Evolutionary conservation across 2,113 vertebrate genomes (phyloP).

Genomic region (Chelonoidis abingdonii): DNA sequence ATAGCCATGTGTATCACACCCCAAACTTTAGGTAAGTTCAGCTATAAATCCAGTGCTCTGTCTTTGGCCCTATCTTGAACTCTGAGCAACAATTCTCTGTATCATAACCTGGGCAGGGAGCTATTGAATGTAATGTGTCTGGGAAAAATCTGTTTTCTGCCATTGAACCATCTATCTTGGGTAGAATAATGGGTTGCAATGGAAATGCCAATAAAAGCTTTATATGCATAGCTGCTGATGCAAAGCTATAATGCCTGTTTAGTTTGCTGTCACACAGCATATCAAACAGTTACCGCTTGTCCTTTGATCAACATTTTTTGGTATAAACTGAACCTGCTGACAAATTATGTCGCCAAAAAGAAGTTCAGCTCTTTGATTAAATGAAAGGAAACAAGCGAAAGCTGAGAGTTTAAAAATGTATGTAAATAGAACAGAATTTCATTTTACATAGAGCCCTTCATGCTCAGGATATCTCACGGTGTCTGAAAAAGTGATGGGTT

Average conservation of each 20-base stretch:
- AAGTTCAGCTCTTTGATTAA: slow-evolving; percentile 62
- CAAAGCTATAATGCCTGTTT: slow-evolving; percentile 52
- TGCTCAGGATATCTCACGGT: background rate
- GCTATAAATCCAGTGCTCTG: background rate
- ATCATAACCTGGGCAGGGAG: background rate
- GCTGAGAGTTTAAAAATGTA: slow-evolving; percentile 13
- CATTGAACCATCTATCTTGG: background rate
- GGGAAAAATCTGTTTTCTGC: background rate
- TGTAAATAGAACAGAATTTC: background rate
- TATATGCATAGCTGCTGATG: slow-evolving; percentile 47
- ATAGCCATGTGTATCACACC: rapidly evolving
- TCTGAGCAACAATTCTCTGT: background rate
- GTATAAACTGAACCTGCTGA: slow-evolving; percentile 37
- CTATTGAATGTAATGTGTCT: slow-evolving; percentile 12
- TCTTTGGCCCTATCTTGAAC: background rate
- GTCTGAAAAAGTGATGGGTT: background rate
- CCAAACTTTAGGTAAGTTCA: rapidly evolving
- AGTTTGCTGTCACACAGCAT: slow-evolving; percentile 31
- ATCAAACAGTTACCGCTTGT: slow-evolving; percentile 59
- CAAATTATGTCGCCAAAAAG: slow-evolving; percentile 64
- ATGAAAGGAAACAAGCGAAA: slow-evolving; percentile 42
- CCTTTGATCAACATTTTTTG: slow-evolving; percentile 70
- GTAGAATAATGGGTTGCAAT: slow-evolving; percentile 18
- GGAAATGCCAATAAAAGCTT: slow-evolving; percentile 66
- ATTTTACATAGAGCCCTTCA: background rate